Base-by-base conservation (phyloP, 2,888 invertebrate genomes). In the Empis livida region DNA sequence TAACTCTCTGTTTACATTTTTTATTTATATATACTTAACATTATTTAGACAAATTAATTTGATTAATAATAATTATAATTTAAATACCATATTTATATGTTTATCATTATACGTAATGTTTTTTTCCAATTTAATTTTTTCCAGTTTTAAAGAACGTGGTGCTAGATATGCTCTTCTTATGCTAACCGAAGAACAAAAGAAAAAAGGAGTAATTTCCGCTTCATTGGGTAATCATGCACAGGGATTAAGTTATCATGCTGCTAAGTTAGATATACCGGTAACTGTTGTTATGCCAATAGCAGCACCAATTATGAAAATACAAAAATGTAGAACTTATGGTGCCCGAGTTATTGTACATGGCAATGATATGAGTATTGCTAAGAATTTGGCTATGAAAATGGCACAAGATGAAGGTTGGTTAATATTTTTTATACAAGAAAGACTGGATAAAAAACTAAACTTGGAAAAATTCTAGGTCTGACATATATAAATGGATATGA, bases 251-350 rank as follows among this genome's bases (percentile, higher is more conserved):
- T 91, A 84, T 63, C 90, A 90, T 62, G 89, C 88, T 1, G 72
- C 76, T 55, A 74, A 76, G 49, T 72, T 90, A 10, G 72, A 73
- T 38, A 75, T 87, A 20, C 80, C 84, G 0, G 78, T 81, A 0
- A 88, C 87, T 0, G 90, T 96, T 6, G 88, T 96, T n/a, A 95
- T 96, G 95, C 95, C 95, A 0, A 80, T 81, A 38, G 81, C 90
- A 1, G 95, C 95, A 0, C 94, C 95, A 0, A 86, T 96, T 49
- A 95, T 95, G 92, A 96, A 95, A 72, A 84, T 95, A 43, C 82
- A 89, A 60, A 82, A 85, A 52, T 95, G 95, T 63, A 78, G 80
- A 46, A 82, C 82, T 45, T 87, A 80, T 62, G 86, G 88, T 8
- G 94, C 95, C 2, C 79, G 79, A 43, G 91, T 95, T 9, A 77